phyloP scores from a whole-genome alignment of 2,888 invertebrate species.

The Acronicta alni region DNA sequence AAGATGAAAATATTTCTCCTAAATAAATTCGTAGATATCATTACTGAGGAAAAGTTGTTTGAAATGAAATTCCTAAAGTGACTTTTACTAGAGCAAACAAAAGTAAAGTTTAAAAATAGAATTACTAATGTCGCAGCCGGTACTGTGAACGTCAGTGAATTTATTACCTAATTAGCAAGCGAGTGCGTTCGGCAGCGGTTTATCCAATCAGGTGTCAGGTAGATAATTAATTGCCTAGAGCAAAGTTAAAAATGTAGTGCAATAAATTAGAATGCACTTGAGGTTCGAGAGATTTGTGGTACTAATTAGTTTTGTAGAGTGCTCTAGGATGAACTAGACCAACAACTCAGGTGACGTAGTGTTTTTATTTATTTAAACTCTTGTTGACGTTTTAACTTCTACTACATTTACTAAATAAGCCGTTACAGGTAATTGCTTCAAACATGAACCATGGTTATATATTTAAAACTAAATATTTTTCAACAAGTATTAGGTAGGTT shows the following conservation, averaged over 20 bases:
- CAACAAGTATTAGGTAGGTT: too few relatives aligned
- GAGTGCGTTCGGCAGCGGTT: conserved; percentile 45
- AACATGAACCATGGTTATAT: too few relatives aligned
- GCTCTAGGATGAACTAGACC: background rate
- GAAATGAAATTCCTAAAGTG: background rate
- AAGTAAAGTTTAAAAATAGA: conserved; percentile 19
- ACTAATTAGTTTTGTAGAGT: conserved; percentile 9
- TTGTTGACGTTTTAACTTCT: too few relatives aligned
- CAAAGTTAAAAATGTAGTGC: conserved; percentile 1
- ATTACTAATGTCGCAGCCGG: conserved; percentile 2
- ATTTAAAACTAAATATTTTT: too few relatives aligned
- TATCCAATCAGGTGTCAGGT: conserved; percentile 47
- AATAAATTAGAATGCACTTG: conserved; percentile 28
- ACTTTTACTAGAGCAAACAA: conserved; percentile 9
- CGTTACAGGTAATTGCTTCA: too few relatives aligned
- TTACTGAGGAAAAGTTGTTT: background rate
- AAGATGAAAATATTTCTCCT: too few relatives aligned
- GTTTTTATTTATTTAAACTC: conserved; percentile 18
- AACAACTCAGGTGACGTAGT: conserved; percentile 1
- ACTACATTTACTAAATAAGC: too few relatives aligned
- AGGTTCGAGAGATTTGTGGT: conserved; percentile 20
- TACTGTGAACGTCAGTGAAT: conserved; percentile 16
- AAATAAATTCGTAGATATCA: background rate
- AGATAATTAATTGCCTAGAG: conserved; percentile 39
- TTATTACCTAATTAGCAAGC: conserved; percentile 36